These are phyloP conservation scores for Melieria crassipennis DNA, from an alignment of 2,888 invertebrate genomes.

Conservation along the genomic window DNA sequence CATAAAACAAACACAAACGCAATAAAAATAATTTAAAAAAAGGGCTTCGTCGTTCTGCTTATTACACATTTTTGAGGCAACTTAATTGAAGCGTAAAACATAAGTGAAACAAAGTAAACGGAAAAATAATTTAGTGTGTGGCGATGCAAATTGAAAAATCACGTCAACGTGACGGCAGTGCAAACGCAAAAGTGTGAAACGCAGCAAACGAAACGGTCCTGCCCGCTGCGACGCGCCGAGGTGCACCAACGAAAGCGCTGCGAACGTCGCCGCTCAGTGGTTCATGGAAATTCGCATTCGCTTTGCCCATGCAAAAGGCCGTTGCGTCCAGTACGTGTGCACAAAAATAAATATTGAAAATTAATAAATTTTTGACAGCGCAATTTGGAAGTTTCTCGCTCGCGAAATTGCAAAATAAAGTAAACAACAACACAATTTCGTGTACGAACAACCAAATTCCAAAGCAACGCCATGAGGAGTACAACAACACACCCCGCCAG, in stretches of 20 bases:
- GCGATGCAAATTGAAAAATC: slow-evolving; percentile 15
- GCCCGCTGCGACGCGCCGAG: slow-evolving; percentile 1
- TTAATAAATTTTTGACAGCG: no score
- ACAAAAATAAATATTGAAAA: no score
- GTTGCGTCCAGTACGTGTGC: no score
- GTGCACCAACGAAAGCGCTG: not conserved
- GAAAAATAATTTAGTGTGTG: not conserved
- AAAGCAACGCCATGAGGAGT: slow-evolving; percentile 6
- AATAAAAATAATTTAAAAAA: not conserved
- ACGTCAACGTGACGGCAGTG: slow-evolving; percentile 17
- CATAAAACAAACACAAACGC: not conserved
- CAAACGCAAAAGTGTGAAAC: slow-evolving; percentile 15
- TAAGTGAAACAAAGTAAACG: not conserved
- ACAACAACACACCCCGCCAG: slow-evolving; percentile 20
- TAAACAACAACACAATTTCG: not conserved
- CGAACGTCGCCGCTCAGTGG: no score
- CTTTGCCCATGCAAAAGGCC: no score
- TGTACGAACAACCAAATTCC: not conserved
- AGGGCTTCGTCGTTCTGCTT: not conserved
- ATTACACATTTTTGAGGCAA: not conserved
- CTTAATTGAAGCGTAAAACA: no score
- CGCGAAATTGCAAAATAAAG: no score
- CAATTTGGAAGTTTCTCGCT: no score
- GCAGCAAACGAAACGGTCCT: slow-evolving; percentile 10
- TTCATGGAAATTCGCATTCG: no score